A percentile compares a stretch with the other conserved stretches of the same genome.
Conservation (phyloP, 2,113 vertebrate genomes). For the Engystomops pustulosus region DNA sequence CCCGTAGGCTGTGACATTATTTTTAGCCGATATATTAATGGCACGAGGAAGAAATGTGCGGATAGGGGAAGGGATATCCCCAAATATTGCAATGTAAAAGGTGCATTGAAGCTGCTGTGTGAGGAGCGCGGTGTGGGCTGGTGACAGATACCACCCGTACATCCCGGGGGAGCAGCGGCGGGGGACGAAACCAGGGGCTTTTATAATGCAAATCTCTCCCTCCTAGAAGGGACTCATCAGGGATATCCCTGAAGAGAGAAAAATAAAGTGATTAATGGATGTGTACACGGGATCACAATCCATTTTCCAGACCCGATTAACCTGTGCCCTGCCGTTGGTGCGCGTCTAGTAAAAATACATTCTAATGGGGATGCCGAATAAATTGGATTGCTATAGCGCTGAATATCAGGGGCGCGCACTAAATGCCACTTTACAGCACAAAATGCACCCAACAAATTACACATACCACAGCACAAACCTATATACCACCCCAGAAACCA, state of each 20-base stretch:
- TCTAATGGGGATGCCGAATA: neutral
- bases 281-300: constrained; percentile 39
- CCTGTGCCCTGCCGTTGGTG: constrained; percentile 34
- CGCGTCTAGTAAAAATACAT: neutral
- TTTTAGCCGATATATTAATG: constrained; percentile 40
- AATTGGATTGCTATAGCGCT: no score
- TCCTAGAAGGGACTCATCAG: constrained; percentile 49
- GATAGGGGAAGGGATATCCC: constrained; percentile 52
- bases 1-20: constrained; percentile 46
- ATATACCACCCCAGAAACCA: no score
- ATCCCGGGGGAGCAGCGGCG: constrained; percentile 42
- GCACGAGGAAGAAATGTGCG: neutral
- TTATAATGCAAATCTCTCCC: constrained; percentile 51
- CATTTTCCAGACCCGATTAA: constrained; percentile 38
- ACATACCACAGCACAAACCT: no score
- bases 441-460: no score
- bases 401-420: no score
- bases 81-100: constrained; percentile 48
- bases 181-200: constrained; percentile 49
- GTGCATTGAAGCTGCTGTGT: constrained; percentile 34
- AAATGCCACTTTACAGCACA: no score
- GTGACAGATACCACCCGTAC: constrained; percentile 50
- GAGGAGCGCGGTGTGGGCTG: constrained; percentile 44
- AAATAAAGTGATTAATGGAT: constrained; percentile 54
- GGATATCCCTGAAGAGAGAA: constrained; percentile 45